Conservation (phyloP, 2,888 invertebrate genomes). For the Helleia helle region DNA sequence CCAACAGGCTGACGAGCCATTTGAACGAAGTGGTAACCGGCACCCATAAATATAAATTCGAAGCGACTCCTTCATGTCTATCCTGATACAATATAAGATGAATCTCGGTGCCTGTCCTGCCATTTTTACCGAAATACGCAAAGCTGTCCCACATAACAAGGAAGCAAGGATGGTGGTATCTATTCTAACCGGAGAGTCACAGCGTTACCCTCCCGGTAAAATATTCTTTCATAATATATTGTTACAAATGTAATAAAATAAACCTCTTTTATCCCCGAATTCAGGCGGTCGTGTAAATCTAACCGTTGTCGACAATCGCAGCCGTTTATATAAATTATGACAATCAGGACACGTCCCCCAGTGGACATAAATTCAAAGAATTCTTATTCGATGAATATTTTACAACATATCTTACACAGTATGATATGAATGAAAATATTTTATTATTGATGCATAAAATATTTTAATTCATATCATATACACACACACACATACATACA, state of each 20-base stretch:
- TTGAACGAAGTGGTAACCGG: too few species aligned
- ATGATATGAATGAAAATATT: not conserved
- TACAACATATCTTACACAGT: conserved; percentile 5
- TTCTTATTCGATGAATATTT: conserved; percentile 12
- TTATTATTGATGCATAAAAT: not conserved
- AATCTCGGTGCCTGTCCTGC: too few species aligned
- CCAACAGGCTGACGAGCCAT: too few species aligned
- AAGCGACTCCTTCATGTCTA: too few species aligned
- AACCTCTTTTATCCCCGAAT: not conserved
- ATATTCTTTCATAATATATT: not conserved
- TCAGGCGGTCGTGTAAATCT: not conserved
- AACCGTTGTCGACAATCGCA: conserved; percentile 10
- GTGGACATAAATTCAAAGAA: conserved; percentile 20
- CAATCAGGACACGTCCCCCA: conserved; percentile 16
- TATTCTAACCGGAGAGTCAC: too few species aligned
- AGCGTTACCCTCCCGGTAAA: not conserved
- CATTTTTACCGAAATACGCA: too few species aligned
- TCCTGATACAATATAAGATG: too few species aligned
- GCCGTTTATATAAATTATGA: conserved; percentile 19
- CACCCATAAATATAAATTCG: too few species aligned
- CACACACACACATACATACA: too few species aligned
- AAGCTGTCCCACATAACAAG: too few species aligned
- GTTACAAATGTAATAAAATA: not conserved
- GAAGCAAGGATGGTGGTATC: too few species aligned
- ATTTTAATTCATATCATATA: too few species aligned